These are phyloP conservation scores for Poecilia gillii DNA, from an alignment of 2,797 vertebrate species.

Conservation along the genomic window DNA sequence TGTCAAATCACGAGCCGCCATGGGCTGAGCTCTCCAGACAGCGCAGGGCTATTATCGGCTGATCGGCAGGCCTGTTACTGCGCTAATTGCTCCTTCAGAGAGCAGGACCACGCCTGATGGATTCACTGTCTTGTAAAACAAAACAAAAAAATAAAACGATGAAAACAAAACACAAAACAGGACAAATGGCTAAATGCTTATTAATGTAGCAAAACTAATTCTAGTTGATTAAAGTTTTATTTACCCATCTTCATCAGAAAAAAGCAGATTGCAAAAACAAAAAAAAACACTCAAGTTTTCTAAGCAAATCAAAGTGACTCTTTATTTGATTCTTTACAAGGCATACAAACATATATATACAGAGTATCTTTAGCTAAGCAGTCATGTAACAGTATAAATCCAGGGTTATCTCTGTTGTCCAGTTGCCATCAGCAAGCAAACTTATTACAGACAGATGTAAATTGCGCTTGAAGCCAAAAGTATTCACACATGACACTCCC, in stretches of 20 bases:
- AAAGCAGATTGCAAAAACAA: constrained; percentile 9
- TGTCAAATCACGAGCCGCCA: constrained; percentile 90
- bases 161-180: constrained; percentile 7
- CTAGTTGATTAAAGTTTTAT: constrained; percentile 30
- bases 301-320: constrained; percentile 29
- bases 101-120: constrained; percentile 71
- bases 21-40: constrained; percentile 84
- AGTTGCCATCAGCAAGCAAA: background rate
- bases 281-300: background rate
- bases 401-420: background rate
- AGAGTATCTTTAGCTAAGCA: constrained; percentile 22
- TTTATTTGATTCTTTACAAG: constrained; percentile 17
- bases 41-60: constrained; percentile 87
- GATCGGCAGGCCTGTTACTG: constrained; percentile 87
- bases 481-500: constrained; percentile 15
- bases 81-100: constrained; percentile 89
- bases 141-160: constrained; percentile 41
- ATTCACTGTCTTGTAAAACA: constrained; percentile 53
- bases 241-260: constrained; percentile 24
- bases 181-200: constrained; percentile 6
- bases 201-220: constrained; percentile 7
- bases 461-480: background rate
- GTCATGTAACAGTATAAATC: constrained; percentile 3
- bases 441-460: background rate
- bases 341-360: constrained; percentile 44